Conservation (phyloP, 2,797 vertebrate genomes). For the Chelon auratus region DNA sequence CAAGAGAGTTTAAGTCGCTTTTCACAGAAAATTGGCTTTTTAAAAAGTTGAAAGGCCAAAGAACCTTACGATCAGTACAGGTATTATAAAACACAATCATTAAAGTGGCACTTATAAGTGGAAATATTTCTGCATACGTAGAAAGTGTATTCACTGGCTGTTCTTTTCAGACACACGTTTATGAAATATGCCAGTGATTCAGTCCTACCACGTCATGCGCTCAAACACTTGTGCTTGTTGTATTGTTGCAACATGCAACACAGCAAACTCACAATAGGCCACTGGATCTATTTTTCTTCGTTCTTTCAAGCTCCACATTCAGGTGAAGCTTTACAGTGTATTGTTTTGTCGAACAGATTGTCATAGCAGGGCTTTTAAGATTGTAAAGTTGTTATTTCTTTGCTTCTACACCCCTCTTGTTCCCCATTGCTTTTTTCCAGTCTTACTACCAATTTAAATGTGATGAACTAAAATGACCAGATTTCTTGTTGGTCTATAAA, state of each 20-base stretch:
- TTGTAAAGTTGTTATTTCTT: neutral
- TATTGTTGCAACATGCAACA: conserved; percentile 1
- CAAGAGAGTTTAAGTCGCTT: conserved; percentile 49
- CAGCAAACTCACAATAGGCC: conserved; percentile 9
- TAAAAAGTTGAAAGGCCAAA: conserved; percentile 35
- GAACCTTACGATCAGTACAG: conserved; percentile 13
- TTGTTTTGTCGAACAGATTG: neutral
- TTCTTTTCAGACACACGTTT: conserved; percentile 29
- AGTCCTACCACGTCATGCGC: neutral
- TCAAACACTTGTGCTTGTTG: neutral
- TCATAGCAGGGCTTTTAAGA: neutral
- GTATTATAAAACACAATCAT: conserved; percentile 28
- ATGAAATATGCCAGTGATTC: conserved; percentile 23
- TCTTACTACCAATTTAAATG: no score
- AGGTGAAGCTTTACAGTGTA: neutral
- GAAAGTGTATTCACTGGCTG: neutral
- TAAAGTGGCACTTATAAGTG: conserved; percentile 20
- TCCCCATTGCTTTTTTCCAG: neutral
- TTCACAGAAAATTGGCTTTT: conserved; percentile 53
- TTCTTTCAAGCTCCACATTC: neutral
- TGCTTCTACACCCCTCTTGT: neutral
- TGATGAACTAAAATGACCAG: no score
- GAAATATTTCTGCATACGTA: conserved; percentile 7
- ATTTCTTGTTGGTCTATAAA: no score
- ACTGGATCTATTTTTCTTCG: neutral